A percentile compares a stretch with the other conserved stretches of the same genome.
Evolutionary conservation across 2,888 invertebrate species (phyloP).

Genomic region (Sphaerophoria rueppellii): DNA sequence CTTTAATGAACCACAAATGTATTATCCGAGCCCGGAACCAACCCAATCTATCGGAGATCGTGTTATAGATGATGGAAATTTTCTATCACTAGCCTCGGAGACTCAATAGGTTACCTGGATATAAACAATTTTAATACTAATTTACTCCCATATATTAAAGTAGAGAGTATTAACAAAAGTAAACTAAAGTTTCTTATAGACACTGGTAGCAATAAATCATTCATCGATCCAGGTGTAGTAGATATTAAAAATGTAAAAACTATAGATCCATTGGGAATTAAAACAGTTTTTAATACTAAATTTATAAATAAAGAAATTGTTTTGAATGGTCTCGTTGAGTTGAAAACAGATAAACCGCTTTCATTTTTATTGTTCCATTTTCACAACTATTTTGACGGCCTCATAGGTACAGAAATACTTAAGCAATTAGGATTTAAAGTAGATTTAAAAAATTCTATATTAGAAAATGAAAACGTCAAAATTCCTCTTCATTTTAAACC

Average conservation of each 20-base stretch:
- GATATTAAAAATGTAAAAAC: no score
- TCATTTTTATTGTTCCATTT: slow-evolving; percentile 16
- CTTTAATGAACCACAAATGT: background rate
- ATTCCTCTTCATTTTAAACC: slow-evolving; percentile 32
- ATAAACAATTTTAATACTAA: slow-evolving; percentile 51
- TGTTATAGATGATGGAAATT: slow-evolving; percentile 39
- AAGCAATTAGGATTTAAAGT: slow-evolving; percentile 23
- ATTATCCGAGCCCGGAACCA: background rate
- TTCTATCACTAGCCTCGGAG: slow-evolving; percentile 29
- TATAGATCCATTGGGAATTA: no score
- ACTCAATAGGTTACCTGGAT: slow-evolving; percentile 27
- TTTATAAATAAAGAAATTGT: background rate
- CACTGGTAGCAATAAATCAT: no score
- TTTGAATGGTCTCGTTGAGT: slow-evolving; percentile 4
- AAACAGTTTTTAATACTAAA: background rate
- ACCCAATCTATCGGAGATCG: background rate
- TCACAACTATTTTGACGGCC: slow-evolving; percentile 44
- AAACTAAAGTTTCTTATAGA: slow-evolving; percentile 9
- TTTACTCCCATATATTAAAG: slow-evolving; percentile 42
- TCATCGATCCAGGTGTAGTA: no score
- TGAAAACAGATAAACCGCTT: background rate
- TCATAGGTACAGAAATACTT: slow-evolving; percentile 39
- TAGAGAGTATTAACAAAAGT: slow-evolving; percentile 5
- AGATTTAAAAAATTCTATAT: slow-evolving; percentile 1
- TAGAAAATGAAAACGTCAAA: background rate